Conservation (phyloP, 2,888 invertebrate genomes). For the Troides oblongomaculatus region DNA sequence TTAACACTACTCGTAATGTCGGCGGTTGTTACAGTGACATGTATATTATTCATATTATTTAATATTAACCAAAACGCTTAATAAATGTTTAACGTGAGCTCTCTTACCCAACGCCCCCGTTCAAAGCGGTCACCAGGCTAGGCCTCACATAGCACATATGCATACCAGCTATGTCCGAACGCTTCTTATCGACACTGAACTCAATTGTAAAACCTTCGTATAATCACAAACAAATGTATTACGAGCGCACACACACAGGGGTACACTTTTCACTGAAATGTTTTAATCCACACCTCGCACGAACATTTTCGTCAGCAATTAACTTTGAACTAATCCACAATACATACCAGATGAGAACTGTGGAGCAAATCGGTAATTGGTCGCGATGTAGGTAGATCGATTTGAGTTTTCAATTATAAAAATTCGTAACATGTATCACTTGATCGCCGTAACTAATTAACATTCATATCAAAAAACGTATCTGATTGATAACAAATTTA, state of each 20-base stretch:
- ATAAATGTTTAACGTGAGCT: background rate
- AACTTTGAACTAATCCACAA: conserved; percentile 42
- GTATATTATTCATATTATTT: background rate
- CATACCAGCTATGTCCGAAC: conserved; percentile 65
- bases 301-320: conserved; percentile 62
- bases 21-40: background rate
- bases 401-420: conserved; percentile 33
- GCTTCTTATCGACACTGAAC: conserved; percentile 50
- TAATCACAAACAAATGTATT: conserved; percentile 34
- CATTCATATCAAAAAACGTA: conserved; percentile 30
- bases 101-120: conserved; percentile 71
- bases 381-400: conserved; percentile 34
- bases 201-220: conserved; percentile 42
- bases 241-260: conserved; percentile 32
- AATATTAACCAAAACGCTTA: background rate
- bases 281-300: conserved; percentile 69
- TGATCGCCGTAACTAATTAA: conserved; percentile 37
- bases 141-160: conserved; percentile 78
- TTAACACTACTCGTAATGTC: conserved; percentile 1
- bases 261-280: conserved; percentile 34
- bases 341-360: conserved; percentile 38
- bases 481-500: conserved; percentile 6
- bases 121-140: conserved; percentile 70
- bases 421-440: conserved; percentile 39
- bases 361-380: conserved; percentile 51